phyloP scores from a whole-genome alignment of 2,113 vertebrate species.

The Hippocampus zosterae region DNA sequence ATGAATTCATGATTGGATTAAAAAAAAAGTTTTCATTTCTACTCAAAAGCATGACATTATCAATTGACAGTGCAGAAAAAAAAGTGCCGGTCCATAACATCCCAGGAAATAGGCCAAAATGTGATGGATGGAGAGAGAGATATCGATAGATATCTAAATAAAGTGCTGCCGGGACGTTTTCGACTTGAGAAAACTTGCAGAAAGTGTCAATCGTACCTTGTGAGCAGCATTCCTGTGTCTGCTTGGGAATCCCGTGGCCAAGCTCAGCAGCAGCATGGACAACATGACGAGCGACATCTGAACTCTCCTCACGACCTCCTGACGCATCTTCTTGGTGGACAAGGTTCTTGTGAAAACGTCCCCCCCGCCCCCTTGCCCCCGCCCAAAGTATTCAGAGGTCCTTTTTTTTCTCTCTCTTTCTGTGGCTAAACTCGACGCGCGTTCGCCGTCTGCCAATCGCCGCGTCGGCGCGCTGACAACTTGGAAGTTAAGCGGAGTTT shows the following conservation, averaged over 20 bases:
- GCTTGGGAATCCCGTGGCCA: constrained; percentile 71
- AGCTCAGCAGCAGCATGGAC: constrained; percentile 59
- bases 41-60: too few species aligned
- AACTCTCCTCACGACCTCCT: constrained; percentile 53
- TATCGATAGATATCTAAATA: too few species aligned
- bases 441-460: neutral
- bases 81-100: too few species aligned
- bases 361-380: neutral
- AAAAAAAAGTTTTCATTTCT: too few species aligned
- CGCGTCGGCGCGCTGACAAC: neutral
- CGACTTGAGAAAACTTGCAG: too few species aligned
- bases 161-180: too few species aligned
- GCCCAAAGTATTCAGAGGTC: neutral
- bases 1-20: too few species aligned
- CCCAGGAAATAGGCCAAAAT: too few species aligned
- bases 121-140: too few species aligned
- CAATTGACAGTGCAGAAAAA: too few species aligned
- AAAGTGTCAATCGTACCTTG: constrained; percentile 54
- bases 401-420: constrained; percentile 1
- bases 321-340: constrained; percentile 64
- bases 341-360: neutral
- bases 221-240: constrained; percentile 61
- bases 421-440: neutral
- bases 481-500: constrained; percentile 10
- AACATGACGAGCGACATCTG: constrained; percentile 65